Conservation (phyloP, 1,140 invertebrate genomes). For the Sycobia sp. region DNA sequence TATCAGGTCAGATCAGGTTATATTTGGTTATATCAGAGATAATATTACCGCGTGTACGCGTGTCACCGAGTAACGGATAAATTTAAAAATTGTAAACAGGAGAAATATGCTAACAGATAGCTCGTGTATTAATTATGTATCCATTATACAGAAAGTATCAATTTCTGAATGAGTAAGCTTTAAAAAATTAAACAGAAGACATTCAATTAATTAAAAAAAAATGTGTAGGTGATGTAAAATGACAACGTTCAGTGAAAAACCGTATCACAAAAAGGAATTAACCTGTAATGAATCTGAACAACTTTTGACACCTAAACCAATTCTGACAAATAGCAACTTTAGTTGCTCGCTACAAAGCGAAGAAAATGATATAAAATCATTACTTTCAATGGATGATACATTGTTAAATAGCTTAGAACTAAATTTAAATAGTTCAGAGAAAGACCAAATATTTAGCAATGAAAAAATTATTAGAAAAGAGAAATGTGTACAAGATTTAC, state of each 20-base stretch:
- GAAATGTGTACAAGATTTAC: not conserved
- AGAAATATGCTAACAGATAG: no score
- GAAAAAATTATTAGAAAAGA: not conserved
- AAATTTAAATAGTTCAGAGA: conserved; percentile 5
- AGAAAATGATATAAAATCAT: conserved; percentile 15
- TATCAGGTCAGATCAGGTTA: no score
- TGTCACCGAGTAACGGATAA: no score
- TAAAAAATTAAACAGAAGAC: no score
- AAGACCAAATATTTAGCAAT: not conserved
- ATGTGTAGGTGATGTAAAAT: no score
- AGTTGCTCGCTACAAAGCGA: not conserved
- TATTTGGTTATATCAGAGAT: no score
- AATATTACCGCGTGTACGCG: no score
- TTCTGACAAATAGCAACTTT: not conserved
- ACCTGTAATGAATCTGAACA: not conserved
- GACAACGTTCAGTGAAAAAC: not conserved
- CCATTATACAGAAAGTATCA: no score
- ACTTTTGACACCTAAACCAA: not conserved
- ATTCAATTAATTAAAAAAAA: no score
- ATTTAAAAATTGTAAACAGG: no score
- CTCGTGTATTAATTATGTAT: no score
- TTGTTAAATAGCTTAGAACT: conserved; percentile 36
- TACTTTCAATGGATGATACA: conserved; percentile 38
- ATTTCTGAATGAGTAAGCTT: no score
- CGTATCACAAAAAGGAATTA: not conserved